Evolutionary conservation across 2,888 invertebrate genomes (phyloP).

Genomic region (Sarcophaga subvicina): DNA sequence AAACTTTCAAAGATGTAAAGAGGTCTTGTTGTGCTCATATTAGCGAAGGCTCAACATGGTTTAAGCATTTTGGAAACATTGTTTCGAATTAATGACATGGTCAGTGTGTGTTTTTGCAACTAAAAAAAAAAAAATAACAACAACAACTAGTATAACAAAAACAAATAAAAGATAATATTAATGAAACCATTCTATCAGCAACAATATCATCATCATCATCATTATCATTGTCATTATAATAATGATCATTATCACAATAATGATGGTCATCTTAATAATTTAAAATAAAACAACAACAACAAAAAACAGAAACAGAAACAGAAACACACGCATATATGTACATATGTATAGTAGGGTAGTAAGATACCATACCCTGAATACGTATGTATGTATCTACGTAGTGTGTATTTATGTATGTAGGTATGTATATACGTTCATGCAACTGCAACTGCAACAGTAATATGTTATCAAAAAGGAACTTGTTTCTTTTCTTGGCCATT

Average conservation of each 20-base stretch:
- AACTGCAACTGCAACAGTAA: constrained; percentile 35
- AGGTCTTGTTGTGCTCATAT: no score
- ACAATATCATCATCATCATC: constrained; percentile 18
- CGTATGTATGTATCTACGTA: no score
- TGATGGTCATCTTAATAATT: constrained; percentile 48
- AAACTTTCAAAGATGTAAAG: no score
- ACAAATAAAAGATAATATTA: constrained; percentile 53
- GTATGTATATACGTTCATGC: constrained; percentile 1
- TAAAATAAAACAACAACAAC: constrained; percentile 44
- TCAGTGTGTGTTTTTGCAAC: constrained; percentile 14
- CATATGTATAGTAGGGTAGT: neutral
- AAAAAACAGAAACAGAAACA: constrained; percentile 24
- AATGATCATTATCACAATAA: constrained; percentile 27
- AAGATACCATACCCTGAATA: neutral
- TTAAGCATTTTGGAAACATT: constrained; percentile 13
- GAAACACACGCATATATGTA: neutral
- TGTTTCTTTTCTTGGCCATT: constrained; percentile 63
- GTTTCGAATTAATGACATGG: constrained; percentile 60
- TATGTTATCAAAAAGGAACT: constrained; percentile 59
- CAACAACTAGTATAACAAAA: neutral
- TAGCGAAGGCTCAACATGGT: no score
- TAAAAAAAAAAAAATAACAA: neutral
- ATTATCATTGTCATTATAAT: constrained; percentile 38
- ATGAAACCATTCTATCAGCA: constrained; percentile 40
- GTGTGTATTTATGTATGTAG: no score